Base-by-base conservation (phyloP, 2,113 vertebrate genomes). In the Albula goreensis region DNA sequence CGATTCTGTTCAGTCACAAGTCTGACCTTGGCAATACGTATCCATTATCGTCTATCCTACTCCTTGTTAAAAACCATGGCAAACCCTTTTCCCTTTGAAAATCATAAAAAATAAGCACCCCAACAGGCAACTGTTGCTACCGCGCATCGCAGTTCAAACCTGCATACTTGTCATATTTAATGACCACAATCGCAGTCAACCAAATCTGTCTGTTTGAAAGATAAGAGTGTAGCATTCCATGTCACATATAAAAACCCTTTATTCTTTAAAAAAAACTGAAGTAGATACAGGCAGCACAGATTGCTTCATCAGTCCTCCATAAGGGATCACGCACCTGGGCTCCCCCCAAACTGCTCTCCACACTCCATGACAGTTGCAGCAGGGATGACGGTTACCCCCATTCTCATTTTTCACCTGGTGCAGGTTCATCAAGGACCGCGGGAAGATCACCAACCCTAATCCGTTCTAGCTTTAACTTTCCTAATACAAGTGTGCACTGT, bases 51-150 rank as follows among this genome's bases (percentile, higher is more conserved):
- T 85, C 94, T 92, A 93, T 89, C 89, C 94, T 94, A 94, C 91
- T 48, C 90, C 90, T 91, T 86, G 0, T 84, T 86, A 80, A 90
- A 92, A 93, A 91, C 91, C 41, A 50, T 51, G 74, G 17, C 57
- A 84, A 91, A 93, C 80, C 87, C 80, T 84, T 88, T 80, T 88
- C 82, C 88, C 84, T 85, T 88, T 90, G 90, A 92, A 84, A 89
- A 88, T 82, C 10, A 63, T 82, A 82, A 91, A 86, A 63, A 92
- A 92, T 78, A 94, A 94, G 91, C 92, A 90, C 92, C 90, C 86
- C 12, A 87, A 90, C 92, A 93, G 91, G 91, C 91, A 91, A 90
- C 93, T 93, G 95, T 93, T 93, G 91, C 92, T 94, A 93, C 83
- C 84, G 84, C 85, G 77, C 80, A 84, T 86, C 88, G 88, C 78